Base-by-base conservation (phyloP, 2,888 invertebrate genomes). In the Cerastoderma edule region DNA sequence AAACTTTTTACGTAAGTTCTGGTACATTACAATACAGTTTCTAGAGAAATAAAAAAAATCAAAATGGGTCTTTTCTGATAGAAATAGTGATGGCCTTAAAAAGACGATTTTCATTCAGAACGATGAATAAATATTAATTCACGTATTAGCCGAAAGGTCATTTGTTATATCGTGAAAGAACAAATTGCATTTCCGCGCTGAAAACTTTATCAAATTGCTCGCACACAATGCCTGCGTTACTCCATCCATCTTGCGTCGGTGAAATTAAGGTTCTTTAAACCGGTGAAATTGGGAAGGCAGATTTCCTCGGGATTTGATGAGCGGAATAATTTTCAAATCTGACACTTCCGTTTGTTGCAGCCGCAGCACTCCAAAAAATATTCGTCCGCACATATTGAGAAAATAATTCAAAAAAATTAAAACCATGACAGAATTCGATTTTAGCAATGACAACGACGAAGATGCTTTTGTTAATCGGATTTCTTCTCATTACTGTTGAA, bases 181-280 rank as follows among this genome's bases (percentile, higher is more conserved):
- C 16, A 50, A 50, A 50, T 50, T 2, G 50, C 50, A 50, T 50
- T 50, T 10, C 50, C 22, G 35, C 30, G 22, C 39, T 16, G 35
- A 60, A 60, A 60, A 60, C 39, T 33, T 60, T 60, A 60, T 60
- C 39, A 60, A 60, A 33, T 39, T 60, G 35, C 39, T 24, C 19
- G n/a, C 60, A 35, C 32, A 60, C 33, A 60, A 60, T 39, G 60
- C 39, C 33, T 60, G 33, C 35, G 27, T 60, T 35, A 27, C 24
- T n/a, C 60, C 39, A 60, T 60, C 8, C 19, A 60, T 60, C 33
- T 60, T 33, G 24, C n/a, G n/a, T 39, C 16, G 22, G 35, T 39
- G 19, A 60, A 60, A 35, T 60, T 60, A 39, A 39, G 30, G 46
- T 53, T 53, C 27, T 10, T 46, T n/a, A 19, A 46, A 19, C n/a